Evolutionary conservation across 2,888 invertebrate species (phyloP).

Genomic region (Cephus nigrinus): DNA sequence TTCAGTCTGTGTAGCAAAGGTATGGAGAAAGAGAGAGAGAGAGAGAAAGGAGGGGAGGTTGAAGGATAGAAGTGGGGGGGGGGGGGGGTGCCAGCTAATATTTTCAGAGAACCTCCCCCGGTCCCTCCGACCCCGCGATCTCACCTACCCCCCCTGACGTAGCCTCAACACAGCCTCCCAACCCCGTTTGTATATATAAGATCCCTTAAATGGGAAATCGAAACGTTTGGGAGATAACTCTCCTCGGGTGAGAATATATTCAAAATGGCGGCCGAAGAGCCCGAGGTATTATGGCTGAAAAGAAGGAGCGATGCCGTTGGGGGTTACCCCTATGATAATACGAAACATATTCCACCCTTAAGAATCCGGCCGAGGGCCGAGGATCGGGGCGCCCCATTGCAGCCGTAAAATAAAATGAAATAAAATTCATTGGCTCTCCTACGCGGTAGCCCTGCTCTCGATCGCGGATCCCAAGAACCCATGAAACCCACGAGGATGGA

Average conservation of each 20-base stretch:
- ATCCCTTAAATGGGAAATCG: conserved; percentile 66
- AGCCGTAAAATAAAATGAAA: conserved; percentile 48
- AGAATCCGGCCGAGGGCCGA: conserved; percentile 30
- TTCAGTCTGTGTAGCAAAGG: not conserved
- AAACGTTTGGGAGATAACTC: conserved; percentile 65
- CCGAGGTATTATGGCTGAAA: conserved; percentile 52
- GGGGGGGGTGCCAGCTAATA: conserved; percentile 49
- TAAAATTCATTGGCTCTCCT: conserved; percentile 60
- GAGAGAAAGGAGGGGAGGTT: conserved; percentile 17
- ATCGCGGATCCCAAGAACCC: not conserved
- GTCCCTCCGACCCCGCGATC: conserved; percentile 22
- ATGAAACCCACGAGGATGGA: not conserved
- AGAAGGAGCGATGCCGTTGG: conserved; percentile 46
- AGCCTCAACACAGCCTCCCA: conserved; percentile 32
- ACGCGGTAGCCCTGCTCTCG: not conserved
- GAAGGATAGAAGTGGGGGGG: conserved; percentile 17
- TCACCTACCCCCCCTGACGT: conserved; percentile 30
- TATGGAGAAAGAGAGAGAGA: conserved; percentile 22
- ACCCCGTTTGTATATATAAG: conserved; percentile 48
- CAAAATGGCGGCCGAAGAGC: conserved; percentile 60
- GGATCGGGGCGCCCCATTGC: conserved; percentile 38
- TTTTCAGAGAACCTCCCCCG: conserved; percentile 40
- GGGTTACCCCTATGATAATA: conserved; percentile 62
- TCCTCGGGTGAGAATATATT: conserved; percentile 65
- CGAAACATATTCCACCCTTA: conserved; percentile 66